Base-by-base conservation (phyloP, 2,797 vertebrate species). In the Distichodus sexfasciatus region DNA sequence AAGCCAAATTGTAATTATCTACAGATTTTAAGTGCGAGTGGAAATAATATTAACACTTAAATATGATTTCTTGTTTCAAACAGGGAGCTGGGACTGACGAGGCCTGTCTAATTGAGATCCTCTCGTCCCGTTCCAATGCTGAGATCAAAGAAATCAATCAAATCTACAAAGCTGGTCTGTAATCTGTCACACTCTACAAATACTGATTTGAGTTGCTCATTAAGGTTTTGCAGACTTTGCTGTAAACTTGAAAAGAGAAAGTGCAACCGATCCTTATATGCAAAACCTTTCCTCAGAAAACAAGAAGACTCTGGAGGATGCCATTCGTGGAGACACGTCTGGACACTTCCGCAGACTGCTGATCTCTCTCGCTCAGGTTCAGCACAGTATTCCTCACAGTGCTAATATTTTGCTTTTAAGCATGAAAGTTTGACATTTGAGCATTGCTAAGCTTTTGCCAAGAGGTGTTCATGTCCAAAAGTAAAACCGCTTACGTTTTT, bases 81-180 rank as follows among this genome's bases (percentile, higher is more conserved):
- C 81, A 99, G 97, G 97, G 97, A 0, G 93, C 94, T 6, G 97
- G 97, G 77, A 99, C 97, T 0, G 97, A 99, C 62, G 96, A 98
- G 82, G 94, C 94, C 47, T 99, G 97, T 81, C 90, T 99, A 72
- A 97, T 98, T 53, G 97, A 99, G 88, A 95, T 99, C 85, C 82
- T 99, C 43, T 90, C 96, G 23, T 99, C 97, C 43, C 94, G 96
- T 60, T 92, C 88, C 73, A 99, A 98, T 0, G 86, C 86, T 1
- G 93, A 98, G 82, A 94, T 99, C 84, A 91, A 76, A 58, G 94
- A 96, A 76, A 91, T 99, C 85, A 93, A 17, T 84, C 87, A 84
- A 40, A 36, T 92, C 79, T 98, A 92, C 87, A 97, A 96, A 91
- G 43, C 90, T 88, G 95, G 97, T 99, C 83, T 54, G 51, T 53